Evolutionary conservation across 2,888 invertebrate genomes (phyloP).

Genomic region (Papilio protenor): DNA sequence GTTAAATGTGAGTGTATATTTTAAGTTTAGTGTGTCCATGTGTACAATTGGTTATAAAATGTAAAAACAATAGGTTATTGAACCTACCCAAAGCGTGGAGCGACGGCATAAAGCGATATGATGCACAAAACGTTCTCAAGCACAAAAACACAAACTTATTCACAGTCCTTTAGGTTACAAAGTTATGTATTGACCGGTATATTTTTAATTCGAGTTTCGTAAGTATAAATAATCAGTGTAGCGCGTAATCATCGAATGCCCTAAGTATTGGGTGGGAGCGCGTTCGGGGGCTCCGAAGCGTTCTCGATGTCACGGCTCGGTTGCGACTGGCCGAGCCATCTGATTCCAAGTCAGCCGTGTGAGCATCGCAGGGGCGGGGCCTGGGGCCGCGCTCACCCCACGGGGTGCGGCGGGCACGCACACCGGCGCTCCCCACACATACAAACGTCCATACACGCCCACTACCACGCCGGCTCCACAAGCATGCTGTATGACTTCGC

Average conservation of each 20-base stretch:
- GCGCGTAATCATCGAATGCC: conserved; percentile 81
- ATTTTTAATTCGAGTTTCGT: conserved; percentile 78
- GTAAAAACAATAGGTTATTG: conserved; percentile 38
- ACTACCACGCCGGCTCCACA: conserved; percentile 62
- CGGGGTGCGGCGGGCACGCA: conserved; percentile 52
- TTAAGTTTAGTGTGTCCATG: neutral
- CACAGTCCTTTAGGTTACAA: conserved; percentile 63
- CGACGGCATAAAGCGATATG: conserved; percentile 55
- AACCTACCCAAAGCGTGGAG: conserved; percentile 56
- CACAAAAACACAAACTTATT: conserved; percentile 66
- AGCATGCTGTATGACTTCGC: conserved; percentile 54
- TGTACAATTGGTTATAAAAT: conserved; percentile 16
- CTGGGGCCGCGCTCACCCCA: conserved; percentile 57
- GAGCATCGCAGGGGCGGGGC: conserved; percentile 81
- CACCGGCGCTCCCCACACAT: conserved; percentile 56
- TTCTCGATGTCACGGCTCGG: conserved; percentile 83
- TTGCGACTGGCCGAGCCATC: conserved; percentile 83
- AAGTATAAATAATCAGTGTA: conserved; percentile 72
- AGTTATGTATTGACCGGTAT: conserved; percentile 59
- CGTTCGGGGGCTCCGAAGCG: conserved; percentile 78
- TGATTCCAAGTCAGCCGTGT: conserved; percentile 84
- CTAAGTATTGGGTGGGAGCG: conserved; percentile 72
- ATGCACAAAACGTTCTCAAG: conserved; percentile 59
- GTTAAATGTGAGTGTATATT: conserved; percentile 1
- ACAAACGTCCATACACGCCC: conserved; percentile 54